phyloP scores from a whole-genome alignment of 2,113 vertebrate species.

The Orthonyx spaldingii region DNA sequence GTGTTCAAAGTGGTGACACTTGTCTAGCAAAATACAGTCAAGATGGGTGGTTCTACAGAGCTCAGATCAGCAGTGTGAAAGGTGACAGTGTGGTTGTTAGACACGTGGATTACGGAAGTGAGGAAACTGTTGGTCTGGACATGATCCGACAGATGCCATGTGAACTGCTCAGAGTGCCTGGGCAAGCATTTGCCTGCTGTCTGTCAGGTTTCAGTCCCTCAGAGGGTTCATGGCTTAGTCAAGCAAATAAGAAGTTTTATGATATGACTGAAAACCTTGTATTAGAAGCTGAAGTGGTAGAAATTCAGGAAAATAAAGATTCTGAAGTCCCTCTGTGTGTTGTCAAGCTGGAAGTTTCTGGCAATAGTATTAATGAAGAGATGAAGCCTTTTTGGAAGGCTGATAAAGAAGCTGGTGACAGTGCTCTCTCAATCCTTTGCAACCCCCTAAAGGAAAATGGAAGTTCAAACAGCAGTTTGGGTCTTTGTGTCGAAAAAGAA shows the following conservation, averaged over 20 bases:
- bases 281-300: constrained; percentile 77
- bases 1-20: constrained; percentile 66
- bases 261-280: constrained; percentile 68
- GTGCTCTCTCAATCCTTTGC: neutral
- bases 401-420: neutral
- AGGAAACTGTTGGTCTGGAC: constrained; percentile 62
- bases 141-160: constrained; percentile 72
- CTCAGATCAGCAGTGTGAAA: constrained; percentile 67
- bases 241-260: constrained; percentile 74
- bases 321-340: constrained; percentile 49
- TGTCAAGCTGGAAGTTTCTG: constrained; percentile 76
- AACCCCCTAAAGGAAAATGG: neutral
- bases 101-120: constrained; percentile 88
- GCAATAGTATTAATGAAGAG: constrained; percentile 73
- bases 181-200: constrained; percentile 85
- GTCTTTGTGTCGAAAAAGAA: neutral
- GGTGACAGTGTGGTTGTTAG: constrained; percentile 62
- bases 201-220: constrained; percentile 79
- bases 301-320: constrained; percentile 24
- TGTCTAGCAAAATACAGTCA: constrained; percentile 80
- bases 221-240: constrained; percentile 74
- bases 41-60: constrained; percentile 83
- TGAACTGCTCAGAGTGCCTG: constrained; percentile 67
- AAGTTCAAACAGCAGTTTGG: neutral
- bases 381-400: constrained; percentile 77